Base-by-base conservation (phyloP, 2,888 invertebrate species). In the Cataglyphis albicans region DNA sequence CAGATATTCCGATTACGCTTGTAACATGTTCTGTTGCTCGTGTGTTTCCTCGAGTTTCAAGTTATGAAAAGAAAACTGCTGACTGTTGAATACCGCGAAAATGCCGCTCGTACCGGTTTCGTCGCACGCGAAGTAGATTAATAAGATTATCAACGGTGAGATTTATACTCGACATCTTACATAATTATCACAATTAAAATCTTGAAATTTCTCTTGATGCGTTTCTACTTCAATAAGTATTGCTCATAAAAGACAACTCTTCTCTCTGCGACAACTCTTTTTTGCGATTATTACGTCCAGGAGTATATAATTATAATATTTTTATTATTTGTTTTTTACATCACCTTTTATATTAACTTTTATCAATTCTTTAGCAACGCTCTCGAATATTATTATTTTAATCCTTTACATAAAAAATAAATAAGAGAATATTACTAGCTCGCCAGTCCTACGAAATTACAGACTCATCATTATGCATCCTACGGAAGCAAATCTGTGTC, bases 401-500 rank as follows among this genome's bases (percentile, higher is more conserved):
- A 48, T 48, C 1, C 6, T 18, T 48, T 48, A 18, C 6, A 48
- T 48, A 48, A 48, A 48, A 48, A 75, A 57, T 55, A 18, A 38
- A 29, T 6, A 10, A 5, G 15, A 41, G n/a, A 73, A 73, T 57
- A 59, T 38, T 55, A 55, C 21, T 15, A 32, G 35, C 18, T 55
- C 81, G 73, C 64, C 32, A 68, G n/a, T 25, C 63, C 67, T 52
- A 63, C 18, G 48, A 74, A 81, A 65, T 68, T 63, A 81, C 84
- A 68, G 81, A 84, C 68, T 83, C 48, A 63, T 73, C 68, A 73
- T 80, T 81, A 82, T 57, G 59, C 68, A 59, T 64, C 48, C 81
- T 35, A 32, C 74, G 75, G 72, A 73, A 70, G 73, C 70, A 82
- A 84, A 87, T 87, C 81, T 80, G 83, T 89, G 88, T 85, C 87